Conservation (phyloP, 2,888 invertebrate species). For the Serrognathus titanus region DNA sequence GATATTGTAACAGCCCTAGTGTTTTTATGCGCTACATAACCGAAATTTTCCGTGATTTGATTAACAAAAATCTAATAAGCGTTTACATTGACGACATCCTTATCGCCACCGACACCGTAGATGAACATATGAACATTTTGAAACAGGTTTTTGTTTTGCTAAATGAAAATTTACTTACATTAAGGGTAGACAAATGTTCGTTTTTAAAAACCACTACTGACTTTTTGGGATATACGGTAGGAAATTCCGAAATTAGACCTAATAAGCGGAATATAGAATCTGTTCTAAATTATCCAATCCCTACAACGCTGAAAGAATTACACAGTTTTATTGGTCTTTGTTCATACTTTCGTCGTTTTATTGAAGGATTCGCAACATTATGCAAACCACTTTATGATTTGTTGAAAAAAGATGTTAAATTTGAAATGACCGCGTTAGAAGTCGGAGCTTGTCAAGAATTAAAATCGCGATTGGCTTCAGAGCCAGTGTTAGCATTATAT, state of each 20-base stretch:
- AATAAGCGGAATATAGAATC: slow-evolving; percentile 9
- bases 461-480: too few species aligned
- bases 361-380: slow-evolving; percentile 11
- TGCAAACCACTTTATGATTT: slow-evolving; percentile 9
- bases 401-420: slow-evolving; percentile 7
- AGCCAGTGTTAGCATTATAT: too few species aligned
- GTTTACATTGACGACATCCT: slow-evolving; percentile 30
- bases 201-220: slow-evolving; percentile 9
- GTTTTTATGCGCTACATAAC: slow-evolving; percentile 30
- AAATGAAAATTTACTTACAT: slow-evolving; percentile 12
- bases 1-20: slow-evolving; percentile 23
- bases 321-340: slow-evolving; percentile 12
- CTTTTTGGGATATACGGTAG: slow-evolving; percentile 13
- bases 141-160: slow-evolving; percentile 9
- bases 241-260: slow-evolving; percentile 8
- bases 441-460: too few species aligned
- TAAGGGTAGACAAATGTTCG: slow-evolving; percentile 21
- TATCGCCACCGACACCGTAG: slow-evolving; percentile 15
- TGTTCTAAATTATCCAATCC: slow-evolving; percentile 7
- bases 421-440: background rate
- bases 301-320: slow-evolving; percentile 8
- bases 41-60: slow-evolving; percentile 18
- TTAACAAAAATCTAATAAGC: slow-evolving; percentile 16
- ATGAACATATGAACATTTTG: slow-evolving; percentile 22
- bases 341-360: slow-evolving; percentile 14